These are phyloP conservation scores for Atta texana DNA, from an alignment of 1,140 invertebrate genomes.

Conservation along the genomic window DNA sequence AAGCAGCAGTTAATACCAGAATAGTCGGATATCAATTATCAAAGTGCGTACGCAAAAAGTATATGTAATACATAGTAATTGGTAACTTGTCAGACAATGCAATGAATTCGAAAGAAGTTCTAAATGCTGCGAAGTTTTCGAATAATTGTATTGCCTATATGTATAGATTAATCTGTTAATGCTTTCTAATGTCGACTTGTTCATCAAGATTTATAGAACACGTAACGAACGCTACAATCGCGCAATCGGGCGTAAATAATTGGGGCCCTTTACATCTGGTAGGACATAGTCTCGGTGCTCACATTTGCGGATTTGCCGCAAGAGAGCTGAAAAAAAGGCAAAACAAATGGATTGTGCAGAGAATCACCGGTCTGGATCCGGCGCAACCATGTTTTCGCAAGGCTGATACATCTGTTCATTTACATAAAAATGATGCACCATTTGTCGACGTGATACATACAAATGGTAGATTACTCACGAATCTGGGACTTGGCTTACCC, in stretches of 20 bases:
- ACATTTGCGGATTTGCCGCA: constrained; percentile 88
- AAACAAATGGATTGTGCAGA: constrained; percentile 75
- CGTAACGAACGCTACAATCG: constrained; percentile 70
- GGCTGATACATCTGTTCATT: constrained; percentile 82
- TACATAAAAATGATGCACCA: constrained; percentile 88
- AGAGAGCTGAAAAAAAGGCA: constrained; percentile 84
- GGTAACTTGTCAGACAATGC: not conserved
- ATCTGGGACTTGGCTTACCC: constrained; percentile 87
- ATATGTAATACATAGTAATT: not conserved
- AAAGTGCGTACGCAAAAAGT: constrained; percentile 78
- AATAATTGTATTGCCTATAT: not conserved
- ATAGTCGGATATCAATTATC: constrained; percentile 86
- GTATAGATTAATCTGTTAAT: not conserved
- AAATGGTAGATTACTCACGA: constrained; percentile 85
- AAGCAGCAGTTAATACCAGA: constrained; percentile 87
- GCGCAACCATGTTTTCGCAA: constrained; percentile 89
- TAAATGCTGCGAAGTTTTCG: not conserved
- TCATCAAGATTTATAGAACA: constrained; percentile 76
- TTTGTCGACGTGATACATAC: constrained; percentile 92
- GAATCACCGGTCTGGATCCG: constrained; percentile 88
- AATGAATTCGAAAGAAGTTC: not conserved
- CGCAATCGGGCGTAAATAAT: not conserved
- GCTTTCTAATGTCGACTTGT: not conserved
- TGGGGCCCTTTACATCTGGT: constrained; percentile 86
- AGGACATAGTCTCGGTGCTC: constrained; percentile 89